Conservation (phyloP, 2,113 vertebrate genomes). For the Xerus inauris region DNA sequence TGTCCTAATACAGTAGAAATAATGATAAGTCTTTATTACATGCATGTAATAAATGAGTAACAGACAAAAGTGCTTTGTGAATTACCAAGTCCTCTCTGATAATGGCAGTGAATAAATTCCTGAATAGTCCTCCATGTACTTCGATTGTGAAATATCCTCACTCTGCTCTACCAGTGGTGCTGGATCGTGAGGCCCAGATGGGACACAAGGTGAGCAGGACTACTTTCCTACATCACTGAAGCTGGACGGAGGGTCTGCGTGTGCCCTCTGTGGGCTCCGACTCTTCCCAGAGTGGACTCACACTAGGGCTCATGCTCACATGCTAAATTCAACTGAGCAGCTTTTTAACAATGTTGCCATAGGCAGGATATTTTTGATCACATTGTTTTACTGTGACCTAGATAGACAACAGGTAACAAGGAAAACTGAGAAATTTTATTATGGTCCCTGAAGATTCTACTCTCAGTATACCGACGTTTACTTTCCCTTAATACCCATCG, state of each 20-base stretch:
- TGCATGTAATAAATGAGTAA: rapidly evolving
- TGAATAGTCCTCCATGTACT: rapidly evolving
- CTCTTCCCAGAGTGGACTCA: not conserved
- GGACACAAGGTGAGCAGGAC: rapidly evolving
- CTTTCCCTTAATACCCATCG: not conserved
- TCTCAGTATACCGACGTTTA: not conserved
- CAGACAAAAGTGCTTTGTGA: not conserved
- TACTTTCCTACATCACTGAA: too few species aligned
- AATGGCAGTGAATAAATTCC: too few species aligned
- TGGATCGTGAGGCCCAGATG: rapidly evolving
- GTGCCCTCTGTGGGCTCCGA: too few species aligned
- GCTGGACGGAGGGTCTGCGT: not conserved
- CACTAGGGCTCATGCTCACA: not conserved
- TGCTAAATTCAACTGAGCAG: not conserved
- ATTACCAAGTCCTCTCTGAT: not conserved
- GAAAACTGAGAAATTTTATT: not conserved
- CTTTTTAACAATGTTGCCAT: not conserved
- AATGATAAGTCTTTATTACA: not conserved
- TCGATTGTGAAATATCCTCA: rapidly evolving
- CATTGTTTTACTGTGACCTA: conserved; percentile 19
- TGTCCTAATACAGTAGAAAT: not conserved
- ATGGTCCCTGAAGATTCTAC: not conserved
- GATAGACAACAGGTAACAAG: not conserved
- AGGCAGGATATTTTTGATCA: not conserved
- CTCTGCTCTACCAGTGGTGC: too few species aligned